phyloP scores from a whole-genome alignment of 2,797 vertebrate species.

The Pipistrellus nathusii region DNA sequence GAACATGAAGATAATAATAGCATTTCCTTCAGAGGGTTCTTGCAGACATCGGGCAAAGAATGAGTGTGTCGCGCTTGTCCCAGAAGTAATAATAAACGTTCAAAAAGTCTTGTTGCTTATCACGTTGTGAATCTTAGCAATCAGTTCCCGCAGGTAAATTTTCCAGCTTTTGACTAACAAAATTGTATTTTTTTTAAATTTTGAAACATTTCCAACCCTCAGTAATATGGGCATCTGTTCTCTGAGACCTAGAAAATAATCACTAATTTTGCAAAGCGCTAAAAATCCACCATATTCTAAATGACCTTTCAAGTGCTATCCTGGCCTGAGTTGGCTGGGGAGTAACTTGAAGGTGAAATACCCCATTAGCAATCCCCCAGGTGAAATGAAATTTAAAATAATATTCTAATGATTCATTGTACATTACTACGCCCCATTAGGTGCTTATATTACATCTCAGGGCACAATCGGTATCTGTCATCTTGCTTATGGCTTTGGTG shows the following conservation, averaged over 20 bases:
- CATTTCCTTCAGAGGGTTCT: neutral
- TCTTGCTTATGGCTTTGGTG: constrained; percentile 80
- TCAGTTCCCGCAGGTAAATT: neutral
- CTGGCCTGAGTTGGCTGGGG: neutral
- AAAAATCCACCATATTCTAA: constrained; percentile 52
- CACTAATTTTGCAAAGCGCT: constrained; percentile 38
- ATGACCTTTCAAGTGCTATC: constrained; percentile 69
- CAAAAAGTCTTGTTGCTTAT: neutral
- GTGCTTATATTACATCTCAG: constrained; percentile 81
- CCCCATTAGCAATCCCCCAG: constrained; percentile 72
- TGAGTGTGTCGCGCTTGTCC: neutral
- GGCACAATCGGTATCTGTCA: constrained; percentile 83
- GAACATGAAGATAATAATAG: neutral
- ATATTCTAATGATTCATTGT: constrained; percentile 85
- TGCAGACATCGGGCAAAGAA: neutral
- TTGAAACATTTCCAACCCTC: neutral
- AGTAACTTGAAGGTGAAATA: constrained; percentile 81
- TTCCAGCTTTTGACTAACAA: neutral
- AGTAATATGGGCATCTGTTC: neutral
- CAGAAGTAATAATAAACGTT: neutral
- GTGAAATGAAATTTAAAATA: constrained; percentile 82
- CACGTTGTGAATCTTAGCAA: neutral
- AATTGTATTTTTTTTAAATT: neutral
- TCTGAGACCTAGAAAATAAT: neutral
- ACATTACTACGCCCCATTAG: constrained; percentile 82